Conservation (phyloP, 1,140 invertebrate species). For the Pseudomyrmex dendroicus region DNA sequence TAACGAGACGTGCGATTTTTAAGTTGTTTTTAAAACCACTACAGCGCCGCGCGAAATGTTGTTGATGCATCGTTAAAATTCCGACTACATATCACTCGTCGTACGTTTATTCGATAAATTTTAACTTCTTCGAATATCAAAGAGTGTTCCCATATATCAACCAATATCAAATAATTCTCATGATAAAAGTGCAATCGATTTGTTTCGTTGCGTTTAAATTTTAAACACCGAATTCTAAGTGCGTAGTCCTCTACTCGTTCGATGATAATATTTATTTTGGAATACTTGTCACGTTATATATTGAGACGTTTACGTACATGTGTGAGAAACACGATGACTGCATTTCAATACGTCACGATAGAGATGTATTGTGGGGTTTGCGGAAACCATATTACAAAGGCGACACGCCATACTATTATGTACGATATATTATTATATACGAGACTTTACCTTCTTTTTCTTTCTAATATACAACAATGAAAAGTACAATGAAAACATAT, state of each 20-base stretch:
- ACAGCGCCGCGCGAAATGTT: slow-evolving; percentile 1
- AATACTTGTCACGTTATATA: neutral
- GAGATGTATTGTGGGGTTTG: slow-evolving; percentile 9
- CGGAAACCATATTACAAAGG: neutral
- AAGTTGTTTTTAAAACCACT: slow-evolving; percentile 46
- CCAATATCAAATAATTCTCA: neutral
- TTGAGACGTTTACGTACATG: neutral
- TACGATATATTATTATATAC: slow-evolving; percentile 1
- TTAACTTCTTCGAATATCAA: slow-evolving; percentile 1
- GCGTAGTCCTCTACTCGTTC: neutral
- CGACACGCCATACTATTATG: neutral
- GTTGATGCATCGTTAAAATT: slow-evolving; percentile 30
- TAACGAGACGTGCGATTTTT: slow-evolving; percentile 55
- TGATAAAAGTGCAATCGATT: neutral
- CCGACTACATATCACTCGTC: neutral
- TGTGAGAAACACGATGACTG: neutral
- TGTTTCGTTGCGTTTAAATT: slow-evolving; percentile 1
- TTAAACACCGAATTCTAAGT: neutral
- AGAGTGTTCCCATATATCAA: neutral
- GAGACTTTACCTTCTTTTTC: neutral
- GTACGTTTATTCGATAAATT: slow-evolving; percentile 11
- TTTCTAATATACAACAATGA: neutral
- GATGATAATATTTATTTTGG: neutral
- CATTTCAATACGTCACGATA: neutral
- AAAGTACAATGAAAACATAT: no score